phyloP scores from a whole-genome alignment of 2,113 vertebrate genomes.

The Chlamydotis undulata region DNA sequence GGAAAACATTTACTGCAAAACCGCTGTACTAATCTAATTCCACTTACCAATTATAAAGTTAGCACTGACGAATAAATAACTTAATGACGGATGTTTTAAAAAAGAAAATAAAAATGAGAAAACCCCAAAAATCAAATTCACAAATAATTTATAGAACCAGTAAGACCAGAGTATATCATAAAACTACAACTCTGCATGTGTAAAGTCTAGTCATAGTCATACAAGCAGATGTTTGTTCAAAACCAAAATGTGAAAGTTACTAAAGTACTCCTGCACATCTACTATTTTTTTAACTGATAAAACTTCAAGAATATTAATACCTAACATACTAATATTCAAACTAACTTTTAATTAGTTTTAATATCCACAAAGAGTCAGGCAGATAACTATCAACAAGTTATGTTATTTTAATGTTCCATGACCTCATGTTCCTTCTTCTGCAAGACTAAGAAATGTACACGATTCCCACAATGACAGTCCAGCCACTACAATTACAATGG shows the following conservation, averaged over 20 bases:
- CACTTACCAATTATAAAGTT: neutral
- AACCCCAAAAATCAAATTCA: accelerated
- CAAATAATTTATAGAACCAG: neutral
- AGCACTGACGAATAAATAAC: neutral
- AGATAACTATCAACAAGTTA: neutral
- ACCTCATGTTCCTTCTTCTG: neutral
- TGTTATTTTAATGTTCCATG: accelerated
- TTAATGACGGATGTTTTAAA: neutral
- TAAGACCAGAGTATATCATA: neutral
- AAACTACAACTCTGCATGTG: neutral
- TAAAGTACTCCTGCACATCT: neutral
- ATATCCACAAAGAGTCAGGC: neutral
- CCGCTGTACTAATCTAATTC: neutral
- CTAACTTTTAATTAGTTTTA: neutral
- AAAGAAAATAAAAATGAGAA: neutral
- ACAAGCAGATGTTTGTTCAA: neutral
- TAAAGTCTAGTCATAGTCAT: neutral
- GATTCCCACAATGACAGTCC: neutral
- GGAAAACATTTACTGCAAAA: neutral
- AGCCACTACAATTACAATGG: neutral
- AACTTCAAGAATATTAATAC: neutral
- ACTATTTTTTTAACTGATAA: neutral
- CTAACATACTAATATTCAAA: neutral
- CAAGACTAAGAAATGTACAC: neutral
- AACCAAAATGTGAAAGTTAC: neutral